These are phyloP conservation scores for Pluvialis apricaria DNA, from an alignment of 2,113 vertebrate species.

Conservation along the genomic window DNA sequence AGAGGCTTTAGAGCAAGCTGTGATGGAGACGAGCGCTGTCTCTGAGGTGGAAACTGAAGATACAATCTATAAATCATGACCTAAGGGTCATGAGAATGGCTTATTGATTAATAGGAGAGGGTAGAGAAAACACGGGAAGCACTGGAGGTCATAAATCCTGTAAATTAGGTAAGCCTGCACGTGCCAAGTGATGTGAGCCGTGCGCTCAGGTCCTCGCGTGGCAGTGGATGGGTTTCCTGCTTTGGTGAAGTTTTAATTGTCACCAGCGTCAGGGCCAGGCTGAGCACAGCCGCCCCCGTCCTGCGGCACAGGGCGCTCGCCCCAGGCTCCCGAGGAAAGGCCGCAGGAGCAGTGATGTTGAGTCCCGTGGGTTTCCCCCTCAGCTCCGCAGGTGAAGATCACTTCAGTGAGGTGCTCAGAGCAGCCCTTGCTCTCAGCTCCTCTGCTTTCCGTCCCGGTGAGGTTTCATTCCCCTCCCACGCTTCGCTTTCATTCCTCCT, in stretches of 20 bases:
- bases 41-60: slow-evolving; percentile 25
- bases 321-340: background rate
- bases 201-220: background rate
- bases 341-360: fast-evolving
- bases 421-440: background rate
- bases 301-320: fast-evolving
- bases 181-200: background rate
- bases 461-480: background rate
- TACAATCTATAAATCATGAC: slow-evolving; percentile 23
- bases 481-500: background rate
- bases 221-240: background rate
- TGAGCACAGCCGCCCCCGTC: background rate
- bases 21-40: background rate
- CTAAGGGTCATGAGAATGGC: slow-evolving; percentile 26
- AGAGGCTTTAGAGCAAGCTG: background rate
- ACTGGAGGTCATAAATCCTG: slow-evolving; percentile 6
- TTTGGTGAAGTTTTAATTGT: background rate
- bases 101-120: slow-evolving; percentile 49
- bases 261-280: background rate
- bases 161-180: background rate
- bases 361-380: background rate
- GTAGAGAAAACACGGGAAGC: slow-evolving; percentile 8
- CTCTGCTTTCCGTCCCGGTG: background rate
- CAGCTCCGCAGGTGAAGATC: background rate
- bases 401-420: background rate